Evolutionary conservation across 2,888 invertebrate species (phyloP), one percentile per base, ranked within the genome.

Genomic region (Blastobasis lacticolella): DNA sequence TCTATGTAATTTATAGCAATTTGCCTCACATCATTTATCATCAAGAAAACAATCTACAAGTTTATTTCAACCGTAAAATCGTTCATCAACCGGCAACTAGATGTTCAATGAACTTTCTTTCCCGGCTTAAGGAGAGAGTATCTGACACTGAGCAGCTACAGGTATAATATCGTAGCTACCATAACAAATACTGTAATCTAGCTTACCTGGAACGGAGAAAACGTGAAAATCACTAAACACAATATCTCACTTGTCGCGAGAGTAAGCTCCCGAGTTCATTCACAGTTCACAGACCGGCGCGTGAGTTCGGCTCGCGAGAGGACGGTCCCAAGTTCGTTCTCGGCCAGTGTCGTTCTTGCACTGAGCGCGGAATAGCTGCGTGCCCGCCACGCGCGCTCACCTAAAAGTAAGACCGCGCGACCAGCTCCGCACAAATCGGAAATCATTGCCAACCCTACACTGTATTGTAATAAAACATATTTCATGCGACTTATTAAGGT

Each of bases 321-420:
- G 63, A 74, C 67, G 73, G 73, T 77, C 75, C 78, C 73, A 77
- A 84, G 85, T 85, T 86, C 82, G 83, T 76, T 75, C 86, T 73
- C 82, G 71, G 71, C 83, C 77, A 81, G 76, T 75, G 86, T 77
- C 78, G 80, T 77, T 66, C 71, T 75, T 69, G 73, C 81, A 88
- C 87, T 87, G 86, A 85, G 73, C 78, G 70, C 77, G 78, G 83
- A 81, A 83, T 79, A 82, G 67, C 71, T 75, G 78, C 78, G 75
- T 72, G 67, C 62, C 65, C 81, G 83, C 57, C 58, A 79, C 84
- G 83, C 82, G 76, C 77, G 75, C 75, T 81, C 78, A 74, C 80
- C 77, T 76, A 78, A 79, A 78, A 78, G 77, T 75, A 77, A 75
- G 72, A 77, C 71, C 70, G 71, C 73, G 74, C 67, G 71, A 70